Evolutionary conservation across 2,888 invertebrate genomes (phyloP).

Genomic region (Mythimna loreyi): DNA sequence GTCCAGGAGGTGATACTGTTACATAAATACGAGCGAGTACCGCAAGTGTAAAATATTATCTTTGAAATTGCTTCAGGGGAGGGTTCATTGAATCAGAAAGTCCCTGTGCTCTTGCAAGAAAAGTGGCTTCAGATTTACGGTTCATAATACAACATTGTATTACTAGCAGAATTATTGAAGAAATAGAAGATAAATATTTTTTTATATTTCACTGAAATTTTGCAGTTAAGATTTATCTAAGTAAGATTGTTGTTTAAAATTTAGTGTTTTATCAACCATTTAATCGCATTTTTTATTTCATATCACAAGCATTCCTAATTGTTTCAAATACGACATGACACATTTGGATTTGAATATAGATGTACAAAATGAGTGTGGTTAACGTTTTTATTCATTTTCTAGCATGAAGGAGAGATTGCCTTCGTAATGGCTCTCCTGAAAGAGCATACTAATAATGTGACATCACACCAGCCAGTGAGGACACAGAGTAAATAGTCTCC

Average conservation of each 20-base stretch:
- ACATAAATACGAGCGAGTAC: slow-evolving; percentile 29
- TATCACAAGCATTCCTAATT: background rate
- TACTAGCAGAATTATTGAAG: too few relatives aligned
- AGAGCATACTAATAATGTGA: slow-evolving; percentile 35
- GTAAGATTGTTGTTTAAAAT: too few relatives aligned
- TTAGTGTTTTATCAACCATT: too few relatives aligned
- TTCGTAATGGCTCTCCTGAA: slow-evolving; percentile 21
- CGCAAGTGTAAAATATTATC: slow-evolving; percentile 47
- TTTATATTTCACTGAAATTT: background rate
- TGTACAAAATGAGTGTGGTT: slow-evolving; percentile 12
- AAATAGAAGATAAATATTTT: too few relatives aligned
- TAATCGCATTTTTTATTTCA: too few relatives aligned
- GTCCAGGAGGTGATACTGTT: slow-evolving; percentile 13
- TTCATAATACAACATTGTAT: slow-evolving; percentile 16
- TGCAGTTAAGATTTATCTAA: too few relatives aligned
- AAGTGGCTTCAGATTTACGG: slow-evolving; percentile 11
- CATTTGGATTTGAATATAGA: background rate
- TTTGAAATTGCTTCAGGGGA: slow-evolving; percentile 48
- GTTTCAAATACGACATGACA: slow-evolving; percentile 10
- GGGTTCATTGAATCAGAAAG: slow-evolving; percentile 37
- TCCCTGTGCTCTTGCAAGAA: slow-evolving; percentile 27
- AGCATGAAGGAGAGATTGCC: slow-evolving; percentile 9
- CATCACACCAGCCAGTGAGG: slow-evolving; percentile 2
- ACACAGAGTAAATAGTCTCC: too few relatives aligned
- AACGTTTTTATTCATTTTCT: slow-evolving; percentile 19